A percentile compares a stretch with the other conserved stretches of the same genome.
Conservation (phyloP, 2,888 invertebrate species). For the Xanthorhoe spadicearia region DNA sequence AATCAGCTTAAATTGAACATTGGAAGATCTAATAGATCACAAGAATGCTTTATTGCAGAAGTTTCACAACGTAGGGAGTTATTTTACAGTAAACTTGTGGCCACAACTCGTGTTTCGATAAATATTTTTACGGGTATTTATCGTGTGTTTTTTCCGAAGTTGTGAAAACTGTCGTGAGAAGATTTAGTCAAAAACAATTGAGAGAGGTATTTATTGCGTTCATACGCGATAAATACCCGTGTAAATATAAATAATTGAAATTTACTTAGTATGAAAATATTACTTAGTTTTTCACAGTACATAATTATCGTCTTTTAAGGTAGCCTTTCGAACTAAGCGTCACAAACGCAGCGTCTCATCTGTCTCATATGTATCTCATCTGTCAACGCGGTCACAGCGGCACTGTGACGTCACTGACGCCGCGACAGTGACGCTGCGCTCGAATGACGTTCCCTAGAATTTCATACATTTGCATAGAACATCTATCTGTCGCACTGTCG, state of each 20-base stretch:
- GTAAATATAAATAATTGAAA: background rate
- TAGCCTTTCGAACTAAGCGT: too few relatives aligned
- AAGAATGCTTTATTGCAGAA: background rate
- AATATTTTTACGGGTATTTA: background rate
- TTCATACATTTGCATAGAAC: too few relatives aligned
- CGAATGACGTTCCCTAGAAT: too few relatives aligned
- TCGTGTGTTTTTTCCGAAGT: background rate
- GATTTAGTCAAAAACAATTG: background rate
- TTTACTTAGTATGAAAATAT: background rate
- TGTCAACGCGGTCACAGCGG: too few relatives aligned
- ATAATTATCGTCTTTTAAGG: conserved; percentile 1
- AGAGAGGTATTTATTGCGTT: background rate
- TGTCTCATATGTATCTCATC: too few relatives aligned
- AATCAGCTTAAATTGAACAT: background rate
- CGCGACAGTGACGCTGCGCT: too few relatives aligned
- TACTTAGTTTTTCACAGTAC: background rate
- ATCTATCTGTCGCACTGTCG: too few relatives aligned
- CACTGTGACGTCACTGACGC: too few relatives aligned
- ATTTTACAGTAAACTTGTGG: background rate
- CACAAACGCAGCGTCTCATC: too few relatives aligned
- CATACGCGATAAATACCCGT: background rate
- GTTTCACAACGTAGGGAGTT: background rate
- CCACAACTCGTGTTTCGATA: background rate
- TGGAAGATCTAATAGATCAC: conserved; percentile 1
- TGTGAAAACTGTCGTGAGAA: background rate